phyloP scores from a whole-genome alignment of 2,113 vertebrate species.

The Otus sunia region DNA sequence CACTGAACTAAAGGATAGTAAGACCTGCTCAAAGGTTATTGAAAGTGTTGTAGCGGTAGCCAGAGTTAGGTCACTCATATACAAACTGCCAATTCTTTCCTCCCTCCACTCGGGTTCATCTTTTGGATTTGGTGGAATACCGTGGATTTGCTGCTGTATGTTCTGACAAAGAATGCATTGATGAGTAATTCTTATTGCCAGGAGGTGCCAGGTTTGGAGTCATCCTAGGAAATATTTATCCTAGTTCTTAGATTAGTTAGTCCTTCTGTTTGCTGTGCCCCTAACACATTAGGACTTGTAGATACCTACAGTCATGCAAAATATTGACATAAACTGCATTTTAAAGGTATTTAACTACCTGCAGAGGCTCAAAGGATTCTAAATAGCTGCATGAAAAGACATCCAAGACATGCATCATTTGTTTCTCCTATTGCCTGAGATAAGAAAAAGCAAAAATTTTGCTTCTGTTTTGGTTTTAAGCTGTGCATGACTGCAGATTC shows the following conservation, averaged over 20 bases:
- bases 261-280: neutral
- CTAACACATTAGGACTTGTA: fast-evolving
- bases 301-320: neutral
- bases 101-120: neutral
- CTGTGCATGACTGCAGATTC: neutral
- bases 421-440: neutral
- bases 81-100: neutral
- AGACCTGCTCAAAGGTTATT: neutral
- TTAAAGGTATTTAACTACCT: neutral
- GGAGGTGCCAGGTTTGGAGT: neutral
- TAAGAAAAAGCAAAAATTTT: neutral
- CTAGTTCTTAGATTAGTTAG: neutral
- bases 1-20: neutral
- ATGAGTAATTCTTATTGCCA: neutral
- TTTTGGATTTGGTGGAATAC: neutral
- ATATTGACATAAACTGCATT: neutral
- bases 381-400: neutral
- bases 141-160: neutral
- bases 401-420: neutral
- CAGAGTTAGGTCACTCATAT: neutral
- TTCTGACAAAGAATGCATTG: neutral
- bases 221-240: neutral
- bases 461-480: neutral
- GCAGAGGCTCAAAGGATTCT: neutral
- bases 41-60: neutral